Evolutionary conservation across 1,140 invertebrate species (phyloP).

Genomic region (Colletes gigas): DNA sequence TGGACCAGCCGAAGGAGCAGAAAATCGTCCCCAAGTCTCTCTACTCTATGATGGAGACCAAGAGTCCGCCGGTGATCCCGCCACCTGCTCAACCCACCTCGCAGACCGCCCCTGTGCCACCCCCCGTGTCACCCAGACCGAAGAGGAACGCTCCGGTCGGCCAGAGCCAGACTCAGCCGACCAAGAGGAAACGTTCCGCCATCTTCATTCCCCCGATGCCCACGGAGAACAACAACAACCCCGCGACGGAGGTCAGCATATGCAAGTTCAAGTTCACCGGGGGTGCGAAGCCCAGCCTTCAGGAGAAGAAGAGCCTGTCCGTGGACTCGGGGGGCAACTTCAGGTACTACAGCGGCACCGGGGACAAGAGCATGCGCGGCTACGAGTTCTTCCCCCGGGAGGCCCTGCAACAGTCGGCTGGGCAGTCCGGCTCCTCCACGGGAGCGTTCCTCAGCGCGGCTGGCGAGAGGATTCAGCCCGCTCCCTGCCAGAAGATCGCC

Average conservation of each 20-base stretch:
- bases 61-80: constrained; percentile 68
- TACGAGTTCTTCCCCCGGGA: constrained; percentile 90
- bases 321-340: constrained; percentile 93
- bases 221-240: constrained; percentile 86
- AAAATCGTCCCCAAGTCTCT: constrained; percentile 75
- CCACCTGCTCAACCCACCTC: constrained; percentile 62
- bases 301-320: constrained; percentile 95
- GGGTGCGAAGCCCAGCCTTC: constrained; percentile 91
- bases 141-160: constrained; percentile 70
- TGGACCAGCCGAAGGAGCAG: constrained; percentile 69
- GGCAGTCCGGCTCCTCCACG: constrained; percentile 78
- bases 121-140: constrained; percentile 67
- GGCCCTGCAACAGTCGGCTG: constrained; percentile 83
- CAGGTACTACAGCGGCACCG: constrained; percentile 89
- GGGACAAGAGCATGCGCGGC: constrained; percentile 88
- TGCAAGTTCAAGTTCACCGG: constrained; percentile 97
- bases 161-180: constrained; percentile 76
- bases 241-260: constrained; percentile 91
- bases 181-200: constrained; percentile 89
- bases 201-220: constrained; percentile 91
- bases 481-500: constrained; percentile 63
- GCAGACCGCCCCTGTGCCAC: constrained; percentile 53
- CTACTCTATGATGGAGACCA: constrained; percentile 73
- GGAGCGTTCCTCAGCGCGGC: constrained; percentile 81
- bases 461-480: constrained; percentile 82